A percentile compares a stretch with the other conserved stretches of the same genome.
These are phyloP conservation scores for Holocentrus rufus DNA, from an alignment of 2,797 vertebrate genomes.

Conservation along the genomic window DNA sequence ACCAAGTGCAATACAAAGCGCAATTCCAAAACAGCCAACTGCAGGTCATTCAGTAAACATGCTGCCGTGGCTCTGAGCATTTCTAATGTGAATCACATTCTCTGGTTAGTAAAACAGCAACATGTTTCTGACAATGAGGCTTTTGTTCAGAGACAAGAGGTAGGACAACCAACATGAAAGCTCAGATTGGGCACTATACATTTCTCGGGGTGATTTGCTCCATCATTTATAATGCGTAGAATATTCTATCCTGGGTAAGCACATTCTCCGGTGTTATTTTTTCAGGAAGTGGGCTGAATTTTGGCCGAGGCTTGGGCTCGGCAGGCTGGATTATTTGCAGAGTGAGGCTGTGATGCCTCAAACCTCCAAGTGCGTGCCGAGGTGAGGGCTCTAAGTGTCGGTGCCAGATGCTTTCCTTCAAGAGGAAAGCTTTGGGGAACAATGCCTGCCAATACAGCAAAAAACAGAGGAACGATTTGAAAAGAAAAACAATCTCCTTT, in stretches of 20 bases:
- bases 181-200: conserved; percentile 31
- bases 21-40: conserved; percentile 40
- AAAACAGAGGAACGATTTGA: conserved; percentile 31
- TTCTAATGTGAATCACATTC: conserved; percentile 32
- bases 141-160: conserved; percentile 42
- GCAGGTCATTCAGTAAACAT: conserved; percentile 63
- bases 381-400: conserved; percentile 60
- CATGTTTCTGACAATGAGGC: conserved; percentile 50
- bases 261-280: conserved; percentile 1
- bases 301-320: conserved; percentile 18
- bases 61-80: conserved; percentile 42
- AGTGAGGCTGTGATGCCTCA: conserved; percentile 26
- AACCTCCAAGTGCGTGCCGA: conserved; percentile 33
- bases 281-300: conserved; percentile 3
- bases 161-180: conserved; percentile 15
- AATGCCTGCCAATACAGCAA: conserved; percentile 63
- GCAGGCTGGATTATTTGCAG: conserved; percentile 37
- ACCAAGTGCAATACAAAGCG: conserved; percentile 26
- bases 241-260: conserved; percentile 6
- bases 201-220: neutral
- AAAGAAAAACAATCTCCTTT: conserved; percentile 42
- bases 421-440: conserved; percentile 71
- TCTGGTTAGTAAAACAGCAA: conserved; percentile 36
- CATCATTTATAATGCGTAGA: conserved; percentile 6
- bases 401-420: conserved; percentile 69